Evolutionary conservation across 1,140 invertebrate species (phyloP).

Genomic region (Psix sp.): DNA sequence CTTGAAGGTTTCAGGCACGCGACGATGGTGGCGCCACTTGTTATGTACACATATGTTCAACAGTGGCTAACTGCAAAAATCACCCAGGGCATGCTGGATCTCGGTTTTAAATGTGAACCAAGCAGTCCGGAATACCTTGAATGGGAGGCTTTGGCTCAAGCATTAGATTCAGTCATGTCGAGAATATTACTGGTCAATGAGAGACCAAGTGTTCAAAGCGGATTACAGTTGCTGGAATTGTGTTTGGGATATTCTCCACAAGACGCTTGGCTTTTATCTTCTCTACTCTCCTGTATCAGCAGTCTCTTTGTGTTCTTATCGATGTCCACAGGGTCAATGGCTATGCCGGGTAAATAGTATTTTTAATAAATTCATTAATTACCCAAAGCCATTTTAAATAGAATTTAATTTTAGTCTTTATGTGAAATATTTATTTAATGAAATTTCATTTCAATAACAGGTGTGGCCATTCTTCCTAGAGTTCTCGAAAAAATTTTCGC

Average conservation of each 20-base stretch:
- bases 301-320: slow-evolving; percentile 92
- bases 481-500: slow-evolving; percentile 93
- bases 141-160: slow-evolving; percentile 89
- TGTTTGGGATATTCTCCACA: slow-evolving; percentile 86
- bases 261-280: slow-evolving; percentile 87
- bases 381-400: too few relatives aligned
- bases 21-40: slow-evolving; percentile 87
- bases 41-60: slow-evolving; percentile 88
- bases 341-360: slow-evolving; percentile 77
- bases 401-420: too few relatives aligned
- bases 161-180: slow-evolving; percentile 88
- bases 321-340: slow-evolving; percentile 88
- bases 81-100: slow-evolving; percentile 75
- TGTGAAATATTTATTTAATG: too few relatives aligned
- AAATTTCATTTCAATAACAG: too few relatives aligned
- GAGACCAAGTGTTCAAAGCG: slow-evolving; percentile 82
- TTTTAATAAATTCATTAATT: too few relatives aligned
- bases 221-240: slow-evolving; percentile 84
- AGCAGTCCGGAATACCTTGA: slow-evolving; percentile 85
- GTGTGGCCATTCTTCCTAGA: slow-evolving; percentile 83
- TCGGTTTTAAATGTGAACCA: slow-evolving; percentile 70
- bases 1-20: slow-evolving; percentile 87
- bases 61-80: slow-evolving; percentile 86
- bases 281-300: slow-evolving; percentile 91
- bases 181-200: slow-evolving; percentile 82